Percentiles rank a stretch among this genome's conserved stretches.
These are phyloP conservation scores for Rhagonycha lutea DNA, from an alignment of 2,888 invertebrate species.

Conservation along the genomic window DNA sequence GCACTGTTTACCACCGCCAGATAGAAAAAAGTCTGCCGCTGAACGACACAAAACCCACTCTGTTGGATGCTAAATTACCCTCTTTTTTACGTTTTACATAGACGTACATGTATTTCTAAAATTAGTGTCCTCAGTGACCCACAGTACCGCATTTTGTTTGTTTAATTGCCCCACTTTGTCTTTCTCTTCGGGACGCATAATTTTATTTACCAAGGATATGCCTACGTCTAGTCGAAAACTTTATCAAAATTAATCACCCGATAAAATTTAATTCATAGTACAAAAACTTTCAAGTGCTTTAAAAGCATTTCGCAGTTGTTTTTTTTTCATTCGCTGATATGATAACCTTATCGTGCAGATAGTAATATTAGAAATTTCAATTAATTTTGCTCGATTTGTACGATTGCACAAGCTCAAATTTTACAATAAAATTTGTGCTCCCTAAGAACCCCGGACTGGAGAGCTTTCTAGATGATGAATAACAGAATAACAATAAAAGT, in stretches of 20 bases:
- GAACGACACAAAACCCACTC: constrained; percentile 27
- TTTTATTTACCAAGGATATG: neutral
- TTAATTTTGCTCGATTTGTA: neutral
- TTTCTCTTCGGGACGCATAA: constrained; percentile 9
- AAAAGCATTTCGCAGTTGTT: neutral
- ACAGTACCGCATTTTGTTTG: constrained; percentile 23
- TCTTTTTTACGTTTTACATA: constrained; percentile 29
- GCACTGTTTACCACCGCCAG: constrained; percentile 27
- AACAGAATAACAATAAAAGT: neutral
- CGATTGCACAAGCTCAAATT: neutral
- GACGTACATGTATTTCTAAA: constrained; percentile 23
- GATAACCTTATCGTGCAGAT: neutral
- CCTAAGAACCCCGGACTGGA: neutral
- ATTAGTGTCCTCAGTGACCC: constrained; percentile 22
- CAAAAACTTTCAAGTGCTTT: neutral
- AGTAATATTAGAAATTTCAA: neutral
- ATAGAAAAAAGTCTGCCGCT: constrained; percentile 25
- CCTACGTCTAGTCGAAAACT: neutral
- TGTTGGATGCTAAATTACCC: constrained; percentile 30
- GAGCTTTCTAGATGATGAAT: too few relatives aligned
- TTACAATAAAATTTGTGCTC: neutral
- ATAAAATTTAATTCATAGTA: neutral
- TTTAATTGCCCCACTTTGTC: constrained; percentile 27
- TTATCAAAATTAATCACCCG: neutral
- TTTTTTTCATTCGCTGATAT: neutral